A percentile compares a stretch with the other conserved stretches of the same genome.
These are phyloP conservation scores for Caranx ignobilis DNA, from an alignment of 2,113 vertebrate genomes.

Conservation along the genomic window DNA sequence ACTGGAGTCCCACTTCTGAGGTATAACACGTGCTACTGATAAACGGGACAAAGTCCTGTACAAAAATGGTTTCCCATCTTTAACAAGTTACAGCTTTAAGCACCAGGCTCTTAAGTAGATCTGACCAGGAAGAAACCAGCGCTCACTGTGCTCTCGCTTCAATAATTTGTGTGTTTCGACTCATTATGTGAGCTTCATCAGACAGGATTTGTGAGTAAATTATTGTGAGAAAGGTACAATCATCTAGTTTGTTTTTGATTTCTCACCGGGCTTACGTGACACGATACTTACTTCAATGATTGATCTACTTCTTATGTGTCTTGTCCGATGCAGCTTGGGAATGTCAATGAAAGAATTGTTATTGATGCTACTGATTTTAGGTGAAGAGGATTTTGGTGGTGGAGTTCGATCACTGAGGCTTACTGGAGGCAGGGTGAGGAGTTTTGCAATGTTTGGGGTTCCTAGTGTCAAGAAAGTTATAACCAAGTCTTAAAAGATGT, in stretches of 20 bases:
- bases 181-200: background rate
- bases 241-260: slow-evolving; percentile 7
- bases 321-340: slow-evolving; percentile 25
- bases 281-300: background rate
- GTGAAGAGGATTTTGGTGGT: slow-evolving; percentile 3
- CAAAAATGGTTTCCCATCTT: background rate
- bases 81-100: slow-evolving; percentile 17
- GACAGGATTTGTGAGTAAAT: slow-evolving; percentile 1
- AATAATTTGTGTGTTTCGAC: background rate
- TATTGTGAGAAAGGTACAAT: slow-evolving; percentile 4
- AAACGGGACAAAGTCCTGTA: slow-evolving; percentile 3
- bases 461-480: background rate
- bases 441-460: slow-evolving; percentile 26
- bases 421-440: background rate
- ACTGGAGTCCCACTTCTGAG: slow-evolving; percentile 9
- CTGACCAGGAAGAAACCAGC: background rate
- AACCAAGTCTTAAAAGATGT: slow-evolving; percentile 9
- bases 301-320: slow-evolving; percentile 32
- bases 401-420: slow-evolving; percentile 24
- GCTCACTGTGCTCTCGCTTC: slow-evolving; percentile 1
- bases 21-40: slow-evolving; percentile 60
- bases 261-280: background rate
- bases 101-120: slow-evolving; percentile 21
- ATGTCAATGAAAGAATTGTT: slow-evolving; percentile 11
- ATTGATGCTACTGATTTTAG: slow-evolving; percentile 65